Base-by-base conservation (phyloP, 92 coral and sea anemone genomes). In the Zoanthus gigantus region DNA sequence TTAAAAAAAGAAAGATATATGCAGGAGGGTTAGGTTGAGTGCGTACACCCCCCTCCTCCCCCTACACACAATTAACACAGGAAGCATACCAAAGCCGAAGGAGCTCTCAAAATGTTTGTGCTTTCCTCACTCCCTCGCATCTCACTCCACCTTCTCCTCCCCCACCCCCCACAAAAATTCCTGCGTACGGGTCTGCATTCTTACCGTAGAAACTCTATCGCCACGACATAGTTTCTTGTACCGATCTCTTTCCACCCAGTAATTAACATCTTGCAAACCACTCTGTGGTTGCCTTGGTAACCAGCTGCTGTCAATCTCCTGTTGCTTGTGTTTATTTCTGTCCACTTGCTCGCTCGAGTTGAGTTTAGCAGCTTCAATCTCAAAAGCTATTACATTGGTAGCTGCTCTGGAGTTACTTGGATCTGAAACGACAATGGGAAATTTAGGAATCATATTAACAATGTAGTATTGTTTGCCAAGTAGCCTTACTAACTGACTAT, bases 181-280 rank as follows among this genome's bases (percentile, higher is more conserved):
- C 42, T 37, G 42, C 42, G 42, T 4, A 37, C 2, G 42, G 42
- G 2, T 37, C 42, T 37, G 42, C 5, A 23, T 50, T 60, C 94
- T 52, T 81, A 95, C 98, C 82, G 92, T 92, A 12, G 96, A 95
- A 83, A 97, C 89, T 32, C 89, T 91, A 50, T 97, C 99, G 30
- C 98, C 99, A 71, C 98, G 98, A 71, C 99, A 97, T 2, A 97
- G 92, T 72, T 92, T 89, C 69, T 94, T 95, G 88, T 89, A 97
- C 28, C 94, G 92, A 30, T 86, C 88, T 61, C 96, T 91, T 46
- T 97, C 99, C 30, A 90, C 93, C 73, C 77, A 74, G 96, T 95
- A 97, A 86, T 94, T 85, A 53, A 97, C 92, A 23, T 90, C 54
- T 85, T 82, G 74, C 10, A 89, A 71, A 18, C 31, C 84, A 4